phyloP scores from a whole-genome alignment of 2,113 vertebrate genomes.

The Ovis aries region ARS-UI_Ramb_v3.0 NC_056056.1:38774001-38774500 shows the following conservation, averaged over 20 bases:
- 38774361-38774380: neutral
- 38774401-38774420: neutral
- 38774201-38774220: neutral
- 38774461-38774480: neutral
- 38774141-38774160: neutral
- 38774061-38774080: neutral
- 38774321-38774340: neutral
- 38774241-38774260: neutral
- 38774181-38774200: neutral
- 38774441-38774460: neutral
- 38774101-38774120: neutral
- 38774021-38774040: neutral
- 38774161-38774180: neutral
- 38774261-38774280: neutral
- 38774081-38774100: neutral
- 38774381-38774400: neutral
- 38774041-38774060: neutral
- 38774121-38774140: neutral
- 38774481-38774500: neutral
- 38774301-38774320: neutral
- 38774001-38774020: neutral
- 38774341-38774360: neutral
- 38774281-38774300: neutral
- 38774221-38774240: neutral
- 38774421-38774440: neutral